A percentile compares a stretch with the other conserved stretches of the same genome.
Evolutionary conservation across 1,140 invertebrate genomes (phyloP).

Genomic region (Gryllus bimaculatus): DNA sequence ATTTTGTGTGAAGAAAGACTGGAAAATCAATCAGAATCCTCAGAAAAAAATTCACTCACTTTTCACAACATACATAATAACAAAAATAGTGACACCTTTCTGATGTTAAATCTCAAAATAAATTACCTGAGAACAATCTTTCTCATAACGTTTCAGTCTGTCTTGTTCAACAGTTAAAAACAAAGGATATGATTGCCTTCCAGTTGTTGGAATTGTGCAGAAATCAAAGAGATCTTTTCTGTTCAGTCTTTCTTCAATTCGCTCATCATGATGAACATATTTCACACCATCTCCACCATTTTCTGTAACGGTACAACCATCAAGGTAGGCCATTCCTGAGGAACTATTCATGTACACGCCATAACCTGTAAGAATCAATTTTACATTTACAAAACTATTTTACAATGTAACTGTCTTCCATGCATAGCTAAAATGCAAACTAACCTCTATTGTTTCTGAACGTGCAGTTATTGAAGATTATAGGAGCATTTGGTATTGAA

Average conservation of each 20-base stretch:
- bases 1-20: conserved; percentile 60
- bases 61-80: too few relatives aligned
- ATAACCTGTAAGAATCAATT: conserved; percentile 48
- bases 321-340: conserved; percentile 60
- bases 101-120: not conserved
- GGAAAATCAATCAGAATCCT: conserved; percentile 24
- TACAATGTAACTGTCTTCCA: not conserved
- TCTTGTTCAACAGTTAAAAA: conserved; percentile 67
- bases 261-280: conserved; percentile 70
- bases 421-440: conserved; percentile 6
- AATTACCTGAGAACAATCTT: conserved; percentile 57
- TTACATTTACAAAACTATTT: not conserved
- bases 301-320: conserved; percentile 59
- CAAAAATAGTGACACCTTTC: too few relatives aligned
- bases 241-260: conserved; percentile 57
- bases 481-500: conserved; percentile 69
- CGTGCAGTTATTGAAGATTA: conserved; percentile 69
- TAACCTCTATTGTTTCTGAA: conserved; percentile 71
- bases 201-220: conserved; percentile 69
- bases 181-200: conserved; percentile 73
- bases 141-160: conserved; percentile 50
- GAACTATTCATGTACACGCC: conserved; percentile 84
- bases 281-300: conserved; percentile 81
- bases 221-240: conserved; percentile 66
- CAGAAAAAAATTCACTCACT: not conserved